Evolutionary conservation across 2,888 invertebrate genomes (phyloP).

Genomic region (Willowsia nigromaculata): DNA sequence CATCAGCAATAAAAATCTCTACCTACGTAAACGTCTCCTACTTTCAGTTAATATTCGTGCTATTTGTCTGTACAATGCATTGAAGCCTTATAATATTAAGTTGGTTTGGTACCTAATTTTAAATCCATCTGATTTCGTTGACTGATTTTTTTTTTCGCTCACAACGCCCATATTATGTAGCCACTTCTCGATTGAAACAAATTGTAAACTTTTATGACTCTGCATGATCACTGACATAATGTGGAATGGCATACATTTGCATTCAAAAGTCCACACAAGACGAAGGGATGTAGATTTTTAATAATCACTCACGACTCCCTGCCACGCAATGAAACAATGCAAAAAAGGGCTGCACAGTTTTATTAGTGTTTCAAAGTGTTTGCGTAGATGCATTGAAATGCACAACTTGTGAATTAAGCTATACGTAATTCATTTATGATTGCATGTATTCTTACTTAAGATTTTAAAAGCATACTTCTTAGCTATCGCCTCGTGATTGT

Average conservation of each 20-base stretch:
- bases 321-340: slow-evolving; percentile 5
- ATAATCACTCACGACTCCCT: neutral
- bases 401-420: neutral
- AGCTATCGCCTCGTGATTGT: neutral
- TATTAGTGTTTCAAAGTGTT: neutral
- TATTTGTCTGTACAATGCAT: too few relatives aligned
- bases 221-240: neutral
- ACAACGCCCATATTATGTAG: neutral
- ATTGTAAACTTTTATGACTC: neutral
- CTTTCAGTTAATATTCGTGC: neutral
- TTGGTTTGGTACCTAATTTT: too few relatives aligned
- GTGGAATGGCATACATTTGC: neutral
- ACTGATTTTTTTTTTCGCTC: neutral
- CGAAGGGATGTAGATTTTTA: neutral
- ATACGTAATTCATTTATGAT: neutral
- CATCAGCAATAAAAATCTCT: neutral
- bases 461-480: neutral
- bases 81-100: too few relatives aligned
- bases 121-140: neutral
- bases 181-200: neutral
- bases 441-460: neutral
- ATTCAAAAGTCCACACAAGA: neutral
- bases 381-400: neutral
- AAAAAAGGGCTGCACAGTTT: neutral
- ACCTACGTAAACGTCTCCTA: neutral